A percentile compares a stretch with the other conserved stretches of the same genome.
These are phyloP conservation scores for Todiramphus chloris DNA, from an alignment of 2,113 vertebrate species.

Conservation along the genomic window DNA sequence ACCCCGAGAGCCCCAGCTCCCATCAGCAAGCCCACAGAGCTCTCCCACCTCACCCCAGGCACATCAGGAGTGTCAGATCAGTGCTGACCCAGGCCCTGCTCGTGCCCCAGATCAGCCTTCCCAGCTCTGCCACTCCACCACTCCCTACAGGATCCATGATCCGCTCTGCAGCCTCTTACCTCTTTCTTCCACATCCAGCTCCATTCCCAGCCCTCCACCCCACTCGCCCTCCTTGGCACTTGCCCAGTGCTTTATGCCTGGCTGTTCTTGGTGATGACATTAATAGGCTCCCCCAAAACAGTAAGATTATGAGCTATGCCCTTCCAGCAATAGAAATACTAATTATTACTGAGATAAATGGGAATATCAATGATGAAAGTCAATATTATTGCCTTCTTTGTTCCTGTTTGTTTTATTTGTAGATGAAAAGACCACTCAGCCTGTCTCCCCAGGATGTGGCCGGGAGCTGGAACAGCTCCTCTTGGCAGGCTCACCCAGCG, in stretches of 20 bases:
- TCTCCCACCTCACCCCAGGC: background rate
- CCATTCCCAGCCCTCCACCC: background rate
- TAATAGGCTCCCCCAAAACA: slow-evolving; percentile 28
- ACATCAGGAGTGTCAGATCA: background rate
- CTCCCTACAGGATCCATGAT: background rate
- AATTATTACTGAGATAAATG: slow-evolving; percentile 68
- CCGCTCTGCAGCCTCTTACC: background rate
- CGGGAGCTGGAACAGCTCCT: slow-evolving; percentile 10
- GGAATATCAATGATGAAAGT: slow-evolving; percentile 64
- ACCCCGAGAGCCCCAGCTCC: background rate
- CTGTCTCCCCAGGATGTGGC: slow-evolving; percentile 33
- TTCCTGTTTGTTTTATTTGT: slow-evolving; percentile 68
- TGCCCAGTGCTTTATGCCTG: background rate
- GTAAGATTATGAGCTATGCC: slow-evolving; percentile 43
- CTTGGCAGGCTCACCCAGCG: slow-evolving; percentile 31
- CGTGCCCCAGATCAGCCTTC: background rate
- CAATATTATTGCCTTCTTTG: slow-evolving; percentile 62
- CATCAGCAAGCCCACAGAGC: background rate
- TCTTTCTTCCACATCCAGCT: background rate
- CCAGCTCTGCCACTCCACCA: background rate
- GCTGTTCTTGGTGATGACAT: slow-evolving; percentile 30
- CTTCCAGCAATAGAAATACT: slow-evolving; percentile 55
- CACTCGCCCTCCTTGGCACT: accelerated
- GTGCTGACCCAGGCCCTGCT: background rate
- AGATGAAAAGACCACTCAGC: slow-evolving; percentile 57